Evolutionary conservation across 2,113 vertebrate species (phyloP), one percentile per base, ranked within the genome.

Genomic region (Ochotona curzoniae): DNA sequence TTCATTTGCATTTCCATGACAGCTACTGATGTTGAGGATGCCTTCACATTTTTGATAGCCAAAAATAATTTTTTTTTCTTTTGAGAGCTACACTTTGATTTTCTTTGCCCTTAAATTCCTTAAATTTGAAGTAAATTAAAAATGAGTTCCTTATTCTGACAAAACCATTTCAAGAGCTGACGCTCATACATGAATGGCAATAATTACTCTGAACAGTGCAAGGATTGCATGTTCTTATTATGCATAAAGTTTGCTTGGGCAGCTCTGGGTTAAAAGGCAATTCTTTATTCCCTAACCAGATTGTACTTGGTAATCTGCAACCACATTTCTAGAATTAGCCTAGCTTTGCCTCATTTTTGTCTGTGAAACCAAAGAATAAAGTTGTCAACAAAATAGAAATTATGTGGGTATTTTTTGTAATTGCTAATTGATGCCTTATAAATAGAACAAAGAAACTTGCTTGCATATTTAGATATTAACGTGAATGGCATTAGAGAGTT

Each of bases 341-440:
- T 67, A 38, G 13, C 10, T 79, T 18, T 92, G 11, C 23, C 76
- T 87, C 32, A 81, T 25, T 82, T 44, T 83, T 95, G 13, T 89
- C 70, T 88, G 0, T 69, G 32, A 82, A 93, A 92, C 74, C 8
- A 67, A 28, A 70, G 30, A 84, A 79, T 44, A 63, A 38, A 71
- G 20, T 15, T 94, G 8, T 92, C 57, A 87, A 49, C 47, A 32
- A 87, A 89, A 83, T 18, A 74, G 10, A n/a, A 87, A 91, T 91
- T 47, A 66, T 89, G 32, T 93, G 86, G 70, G 60, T 18, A 84
- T 95, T 91, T 94, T 91, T 84, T 78, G 17, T 84, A 92, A 89
- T 64, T 92, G 63, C 38, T 96, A 96, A 94, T 89, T 96, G 83
- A 93, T 93, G 76, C 35, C 84, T 96, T 96, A 89, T 93, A 93